These are phyloP conservation scores for Melanotaenia nigrans DNA, from an alignment of 2,797 vertebrate species.

Conservation along the genomic window DNA sequence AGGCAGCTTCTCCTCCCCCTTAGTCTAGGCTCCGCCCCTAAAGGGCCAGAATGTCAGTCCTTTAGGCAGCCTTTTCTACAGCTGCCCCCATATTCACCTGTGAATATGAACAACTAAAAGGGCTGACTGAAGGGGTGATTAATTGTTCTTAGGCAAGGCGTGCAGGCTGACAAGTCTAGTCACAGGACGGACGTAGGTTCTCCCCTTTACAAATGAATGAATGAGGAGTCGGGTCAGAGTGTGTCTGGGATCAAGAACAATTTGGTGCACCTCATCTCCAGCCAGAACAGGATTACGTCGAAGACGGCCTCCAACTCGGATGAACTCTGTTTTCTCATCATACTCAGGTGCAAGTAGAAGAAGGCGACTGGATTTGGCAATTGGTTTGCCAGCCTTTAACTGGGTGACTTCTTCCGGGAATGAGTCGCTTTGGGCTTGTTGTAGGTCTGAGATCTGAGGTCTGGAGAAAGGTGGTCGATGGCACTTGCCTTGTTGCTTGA, in stretches of 20 bases:
- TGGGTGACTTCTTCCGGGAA: neutral
- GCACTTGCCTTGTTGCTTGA: neutral
- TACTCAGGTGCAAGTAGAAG: constrained; percentile 1
- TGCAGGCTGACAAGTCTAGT: no score
- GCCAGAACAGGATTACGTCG: neutral
- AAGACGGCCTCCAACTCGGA: constrained; percentile 6
- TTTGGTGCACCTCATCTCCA: no score
- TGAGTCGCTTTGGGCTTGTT: no score
- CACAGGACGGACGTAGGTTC: neutral
- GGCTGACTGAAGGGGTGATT: neutral
- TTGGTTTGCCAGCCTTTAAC: neutral
- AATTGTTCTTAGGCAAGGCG: no score
- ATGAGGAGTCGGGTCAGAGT: neutral
- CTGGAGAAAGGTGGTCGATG: neutral
- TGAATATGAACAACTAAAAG: neutral
- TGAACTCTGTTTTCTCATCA: neutral
- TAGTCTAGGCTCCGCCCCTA: no score
- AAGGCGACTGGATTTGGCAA: neutral
- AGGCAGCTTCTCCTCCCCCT: no score
- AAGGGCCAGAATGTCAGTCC: neutral
- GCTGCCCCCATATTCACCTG: neutral
- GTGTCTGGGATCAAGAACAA: neutral
- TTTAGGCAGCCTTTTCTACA: neutral
- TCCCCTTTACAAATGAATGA: neutral
- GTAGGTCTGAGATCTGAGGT: neutral